phyloP scores from a whole-genome alignment of 2,888 invertebrate species.

The Pomacea canaliculata region DNA sequence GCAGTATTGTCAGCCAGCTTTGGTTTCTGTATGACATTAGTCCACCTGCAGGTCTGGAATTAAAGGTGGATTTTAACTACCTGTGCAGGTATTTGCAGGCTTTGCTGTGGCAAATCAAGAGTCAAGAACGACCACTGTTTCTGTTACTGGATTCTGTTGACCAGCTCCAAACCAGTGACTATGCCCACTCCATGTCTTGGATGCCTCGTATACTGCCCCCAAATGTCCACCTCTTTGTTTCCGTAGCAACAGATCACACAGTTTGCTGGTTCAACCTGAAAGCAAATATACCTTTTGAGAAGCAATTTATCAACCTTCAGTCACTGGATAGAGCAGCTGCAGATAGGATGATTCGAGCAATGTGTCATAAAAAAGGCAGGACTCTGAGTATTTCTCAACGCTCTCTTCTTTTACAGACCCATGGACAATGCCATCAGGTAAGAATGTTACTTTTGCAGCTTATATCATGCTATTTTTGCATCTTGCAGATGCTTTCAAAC shows the following conservation, averaged over 20 bases:
- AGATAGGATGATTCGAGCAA: slow-evolving; percentile 37
- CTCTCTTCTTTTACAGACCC: slow-evolving; percentile 37
- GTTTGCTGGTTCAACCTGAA: slow-evolving; percentile 42
- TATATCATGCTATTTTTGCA: too few relatives aligned
- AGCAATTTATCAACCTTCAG: slow-evolving; percentile 46
- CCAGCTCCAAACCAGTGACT: slow-evolving; percentile 48
- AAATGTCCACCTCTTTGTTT: slow-evolving; percentile 50
- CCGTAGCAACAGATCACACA: slow-evolving; percentile 43
- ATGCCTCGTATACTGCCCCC: slow-evolving; percentile 50
- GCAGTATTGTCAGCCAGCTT: slow-evolving; percentile 52
- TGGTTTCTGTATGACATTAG: slow-evolving; percentile 42
- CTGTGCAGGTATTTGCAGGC: slow-evolving; percentile 49
- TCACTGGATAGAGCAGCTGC: slow-evolving; percentile 38
- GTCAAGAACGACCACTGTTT: slow-evolving; percentile 42
- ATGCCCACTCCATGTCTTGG: slow-evolving; percentile 55
- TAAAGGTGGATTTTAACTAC: slow-evolving; percentile 47
- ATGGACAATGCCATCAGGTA: slow-evolving; percentile 3
- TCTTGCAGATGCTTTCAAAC: too few relatives aligned
- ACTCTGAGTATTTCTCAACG: slow-evolving; percentile 49
- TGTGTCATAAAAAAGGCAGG: slow-evolving; percentile 34
- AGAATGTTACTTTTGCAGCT: not conserved
- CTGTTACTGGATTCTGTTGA: slow-evolving; percentile 61
- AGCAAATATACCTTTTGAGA: slow-evolving; percentile 32
- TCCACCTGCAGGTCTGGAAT: slow-evolving; percentile 42
- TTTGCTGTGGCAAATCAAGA: slow-evolving; percentile 49